Evolutionary conservation across 2,888 invertebrate species (phyloP).

Genomic region (Mystacides longicornis): DNA sequence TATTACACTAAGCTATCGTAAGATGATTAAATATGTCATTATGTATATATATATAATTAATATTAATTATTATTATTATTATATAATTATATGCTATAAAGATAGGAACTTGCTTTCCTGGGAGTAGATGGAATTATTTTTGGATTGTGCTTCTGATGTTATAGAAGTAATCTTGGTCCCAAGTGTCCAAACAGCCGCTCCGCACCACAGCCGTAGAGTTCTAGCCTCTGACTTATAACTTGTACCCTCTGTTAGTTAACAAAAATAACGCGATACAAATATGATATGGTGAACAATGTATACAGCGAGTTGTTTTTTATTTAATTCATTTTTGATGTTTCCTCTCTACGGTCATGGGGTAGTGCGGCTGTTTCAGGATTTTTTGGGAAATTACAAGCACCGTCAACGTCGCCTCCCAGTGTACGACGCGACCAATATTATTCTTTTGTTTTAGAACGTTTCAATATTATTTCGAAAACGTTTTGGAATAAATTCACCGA

Average conservation of each 20-base stretch:
- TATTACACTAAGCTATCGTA: slow-evolving; percentile 45
- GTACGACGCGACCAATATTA: slow-evolving; percentile 36
- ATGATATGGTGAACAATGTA: too few relatives aligned
- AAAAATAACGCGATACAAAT: not conserved
- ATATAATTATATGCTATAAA: slow-evolving; percentile 56
- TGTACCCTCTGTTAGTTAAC: not conserved
- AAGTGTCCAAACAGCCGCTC: not conserved
- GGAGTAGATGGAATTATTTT: slow-evolving; percentile 43
- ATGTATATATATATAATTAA: slow-evolving; percentile 52
- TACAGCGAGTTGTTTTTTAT: not conserved
- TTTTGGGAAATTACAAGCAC: slow-evolving; percentile 36
- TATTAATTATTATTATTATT: slow-evolving; percentile 53
- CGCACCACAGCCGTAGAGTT: not conserved
- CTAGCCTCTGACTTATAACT: slow-evolving; percentile 1
- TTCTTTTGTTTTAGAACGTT: slow-evolving; percentile 15
- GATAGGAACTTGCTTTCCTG: slow-evolving; percentile 55
- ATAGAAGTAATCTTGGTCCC: not conserved
- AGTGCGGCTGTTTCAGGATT: too few relatives aligned
- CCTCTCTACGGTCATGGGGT: too few relatives aligned
- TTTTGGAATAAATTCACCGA: slow-evolving; percentile 14
- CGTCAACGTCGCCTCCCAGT: slow-evolving; percentile 46
- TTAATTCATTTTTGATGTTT: too few relatives aligned
- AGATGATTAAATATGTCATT: slow-evolving; percentile 50
- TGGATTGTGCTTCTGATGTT: slow-evolving; percentile 18
- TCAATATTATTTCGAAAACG: slow-evolving; percentile 17